These are phyloP conservation scores for Porites rus DNA, from an alignment of 92 coral and sea anemone species.

Conservation along the genomic window DNA sequence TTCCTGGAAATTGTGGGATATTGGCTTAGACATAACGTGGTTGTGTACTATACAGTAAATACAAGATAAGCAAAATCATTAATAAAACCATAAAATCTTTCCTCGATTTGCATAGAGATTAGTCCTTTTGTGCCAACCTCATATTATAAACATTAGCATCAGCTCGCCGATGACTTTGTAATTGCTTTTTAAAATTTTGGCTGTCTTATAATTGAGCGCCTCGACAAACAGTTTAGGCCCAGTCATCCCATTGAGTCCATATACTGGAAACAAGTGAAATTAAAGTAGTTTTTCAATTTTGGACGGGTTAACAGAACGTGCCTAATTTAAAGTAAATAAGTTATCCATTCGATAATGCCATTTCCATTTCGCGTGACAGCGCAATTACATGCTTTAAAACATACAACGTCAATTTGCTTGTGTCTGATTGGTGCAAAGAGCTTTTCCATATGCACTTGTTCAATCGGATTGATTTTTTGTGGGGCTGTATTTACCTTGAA, in stretches of 20 bases:
- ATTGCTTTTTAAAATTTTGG: background rate
- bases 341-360: background rate
- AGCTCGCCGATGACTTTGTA: background rate
- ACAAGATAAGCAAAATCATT: background rate
- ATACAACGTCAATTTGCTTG: conserved; percentile 1
- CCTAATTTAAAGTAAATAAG: background rate
- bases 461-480: conserved; percentile 17
- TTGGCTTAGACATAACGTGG: background rate
- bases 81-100: background rate
- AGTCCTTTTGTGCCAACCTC: conserved; percentile 14
- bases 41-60: background rate
- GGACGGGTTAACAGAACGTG: background rate
- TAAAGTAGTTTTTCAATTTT: background rate
- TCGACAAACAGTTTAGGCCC: background rate
- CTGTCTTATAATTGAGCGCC: background rate
- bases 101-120: conserved; percentile 16
- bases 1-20: background rate
- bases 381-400: background rate
- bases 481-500: conserved; percentile 23
- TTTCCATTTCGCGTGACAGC: conserved; percentile 19
- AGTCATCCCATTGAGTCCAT: background rate
- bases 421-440: conserved; percentile 17
- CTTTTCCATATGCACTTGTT: conserved; percentile 20
- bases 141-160: background rate
- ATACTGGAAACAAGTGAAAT: background rate